Evolutionary conservation across 2,113 vertebrate species (phyloP).

Genomic region (Nannospalax galili): DNA sequence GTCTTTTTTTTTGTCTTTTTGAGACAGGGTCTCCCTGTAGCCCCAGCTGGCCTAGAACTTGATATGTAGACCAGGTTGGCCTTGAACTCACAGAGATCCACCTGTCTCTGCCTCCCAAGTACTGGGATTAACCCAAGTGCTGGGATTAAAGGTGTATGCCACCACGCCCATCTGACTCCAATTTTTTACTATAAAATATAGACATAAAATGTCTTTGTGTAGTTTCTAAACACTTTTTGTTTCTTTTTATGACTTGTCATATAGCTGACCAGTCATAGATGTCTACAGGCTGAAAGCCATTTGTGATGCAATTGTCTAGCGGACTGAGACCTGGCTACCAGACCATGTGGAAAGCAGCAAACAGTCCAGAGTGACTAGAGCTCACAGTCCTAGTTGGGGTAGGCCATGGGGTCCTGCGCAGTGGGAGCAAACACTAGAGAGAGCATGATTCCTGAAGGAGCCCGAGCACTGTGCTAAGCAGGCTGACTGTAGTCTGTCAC

Average conservation of each 20-base stretch:
- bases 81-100: background rate
- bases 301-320: background rate
- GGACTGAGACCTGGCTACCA: background rate
- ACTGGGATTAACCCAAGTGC: too few species aligned
- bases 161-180: background rate
- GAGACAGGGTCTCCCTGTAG: too few species aligned
- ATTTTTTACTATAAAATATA: background rate
- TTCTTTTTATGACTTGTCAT: background rate
- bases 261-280: background rate
- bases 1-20: too few species aligned
- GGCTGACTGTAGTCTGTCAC: background rate
- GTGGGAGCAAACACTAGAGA: background rate
- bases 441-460: too few species aligned
- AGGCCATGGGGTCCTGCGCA: background rate
- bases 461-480: too few species aligned
- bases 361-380: background rate
- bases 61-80: too few species aligned
- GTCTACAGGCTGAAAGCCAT: background rate
- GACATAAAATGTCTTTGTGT: background rate
- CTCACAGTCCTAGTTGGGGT: background rate
- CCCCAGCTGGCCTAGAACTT: too few species aligned
- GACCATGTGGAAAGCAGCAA: background rate
- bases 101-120: background rate
- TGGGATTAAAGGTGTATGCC: background rate
- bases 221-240: slow-evolving; percentile 15